These are phyloP conservation scores for Spheniscus humboldti DNA, from an alignment of 2,797 vertebrate species.

Conservation along the genomic window DNA sequence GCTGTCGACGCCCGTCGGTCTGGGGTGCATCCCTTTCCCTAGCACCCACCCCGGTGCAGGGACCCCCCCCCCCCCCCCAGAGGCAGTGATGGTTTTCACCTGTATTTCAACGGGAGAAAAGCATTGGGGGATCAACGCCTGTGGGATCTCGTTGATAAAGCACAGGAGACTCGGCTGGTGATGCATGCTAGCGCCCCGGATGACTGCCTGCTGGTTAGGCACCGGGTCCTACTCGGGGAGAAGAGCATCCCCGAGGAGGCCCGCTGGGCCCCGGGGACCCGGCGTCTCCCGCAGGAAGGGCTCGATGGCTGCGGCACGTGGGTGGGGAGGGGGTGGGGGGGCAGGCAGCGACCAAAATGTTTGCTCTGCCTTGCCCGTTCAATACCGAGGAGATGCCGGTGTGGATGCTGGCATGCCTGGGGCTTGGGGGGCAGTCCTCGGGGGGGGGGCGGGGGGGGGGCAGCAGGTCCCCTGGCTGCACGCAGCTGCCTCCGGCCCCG, in stretches of 20 bases:
- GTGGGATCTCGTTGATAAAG: background rate
- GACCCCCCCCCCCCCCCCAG: background rate
- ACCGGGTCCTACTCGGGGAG: background rate
- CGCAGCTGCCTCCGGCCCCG: background rate
- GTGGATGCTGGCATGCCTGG: background rate
- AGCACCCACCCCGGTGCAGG: background rate
- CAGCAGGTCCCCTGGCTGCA: background rate
- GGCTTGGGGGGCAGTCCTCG: background rate
- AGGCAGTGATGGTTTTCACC: background rate
- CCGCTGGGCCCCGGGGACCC: fast-evolving
- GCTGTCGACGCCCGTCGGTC: fast-evolving
- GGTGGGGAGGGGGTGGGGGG: background rate
- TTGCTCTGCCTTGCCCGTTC: fast-evolving
- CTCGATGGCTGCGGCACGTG: fast-evolving
- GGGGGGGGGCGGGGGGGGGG: no score
- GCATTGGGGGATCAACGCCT: fast-evolving
- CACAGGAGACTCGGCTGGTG: fast-evolving
- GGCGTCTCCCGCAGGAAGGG: fast-evolving
- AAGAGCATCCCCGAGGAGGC: background rate
- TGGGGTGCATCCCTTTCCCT: background rate
- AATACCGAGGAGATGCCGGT: fast-evolving
- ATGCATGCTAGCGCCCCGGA: fast-evolving
- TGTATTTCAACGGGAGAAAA: fast-evolving
- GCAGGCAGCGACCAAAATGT: background rate
- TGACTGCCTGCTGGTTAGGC: background rate